A percentile compares a stretch with the other conserved stretches of the same genome.
These are phyloP conservation scores for Anoplolepis gracilipes DNA, from an alignment of 1,140 invertebrate genomes.

Conservation along the genomic window DNA sequence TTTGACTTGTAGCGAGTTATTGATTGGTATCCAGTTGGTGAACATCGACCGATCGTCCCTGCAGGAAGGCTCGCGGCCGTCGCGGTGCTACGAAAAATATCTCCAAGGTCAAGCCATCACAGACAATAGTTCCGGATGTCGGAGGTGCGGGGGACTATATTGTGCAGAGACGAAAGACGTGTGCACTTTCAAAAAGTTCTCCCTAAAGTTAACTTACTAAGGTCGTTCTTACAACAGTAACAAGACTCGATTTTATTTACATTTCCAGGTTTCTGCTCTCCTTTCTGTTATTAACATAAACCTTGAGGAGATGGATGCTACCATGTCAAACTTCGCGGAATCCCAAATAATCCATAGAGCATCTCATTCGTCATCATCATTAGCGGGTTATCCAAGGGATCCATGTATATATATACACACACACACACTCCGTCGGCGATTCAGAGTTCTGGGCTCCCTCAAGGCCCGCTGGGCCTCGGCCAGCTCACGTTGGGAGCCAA, in stretches of 20 bases:
- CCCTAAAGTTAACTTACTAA: constrained; percentile 71
- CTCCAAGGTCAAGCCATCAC: constrained; percentile 72
- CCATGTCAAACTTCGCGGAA: background rate
- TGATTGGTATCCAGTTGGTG: constrained; percentile 20
- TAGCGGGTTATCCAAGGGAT: constrained; percentile 33
- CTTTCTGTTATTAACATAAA: constrained; percentile 33
- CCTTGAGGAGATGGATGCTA: background rate
- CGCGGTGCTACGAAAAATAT: constrained; percentile 71
- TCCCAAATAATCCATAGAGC: background rate
- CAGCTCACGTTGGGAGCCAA: constrained; percentile 35
- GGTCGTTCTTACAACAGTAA: constrained; percentile 78
- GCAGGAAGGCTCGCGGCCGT: constrained; percentile 55
- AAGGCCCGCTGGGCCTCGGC: constrained; percentile 27
- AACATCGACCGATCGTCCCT: constrained; percentile 33
- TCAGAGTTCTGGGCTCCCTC: constrained; percentile 35
- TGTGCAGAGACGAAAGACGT: constrained; percentile 61
- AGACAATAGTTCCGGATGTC: constrained; percentile 71
- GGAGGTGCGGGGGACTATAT: constrained; percentile 60
- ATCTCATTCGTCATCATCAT: constrained; percentile 49
- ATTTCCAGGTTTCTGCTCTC: constrained; percentile 60
- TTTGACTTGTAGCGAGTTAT: background rate
- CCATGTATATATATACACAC: constrained; percentile 57
- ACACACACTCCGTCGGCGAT: constrained; percentile 59
- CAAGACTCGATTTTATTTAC: constrained; percentile 81
- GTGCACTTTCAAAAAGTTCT: constrained; percentile 68